Conservation (phyloP, 2,888 invertebrate genomes). For the Chorisops tibialis region DNA sequence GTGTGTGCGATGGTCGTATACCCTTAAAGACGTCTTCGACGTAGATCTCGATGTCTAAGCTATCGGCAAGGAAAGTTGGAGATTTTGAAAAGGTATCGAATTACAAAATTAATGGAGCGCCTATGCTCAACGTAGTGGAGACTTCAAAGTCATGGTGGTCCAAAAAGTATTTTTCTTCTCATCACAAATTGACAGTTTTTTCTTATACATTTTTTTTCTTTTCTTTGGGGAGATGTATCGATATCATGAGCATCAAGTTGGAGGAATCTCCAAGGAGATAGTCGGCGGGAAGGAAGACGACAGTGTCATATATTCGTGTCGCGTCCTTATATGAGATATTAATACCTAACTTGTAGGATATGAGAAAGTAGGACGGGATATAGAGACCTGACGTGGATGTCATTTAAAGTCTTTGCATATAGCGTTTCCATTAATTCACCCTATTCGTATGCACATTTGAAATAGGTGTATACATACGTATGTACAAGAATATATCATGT, state of each 20-base stretch:
- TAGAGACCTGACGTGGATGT: too few relatives aligned
- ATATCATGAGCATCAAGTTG: neutral
- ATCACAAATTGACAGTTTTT: constrained; percentile 24
- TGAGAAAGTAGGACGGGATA: too few relatives aligned
- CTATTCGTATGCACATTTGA: constrained; percentile 19
- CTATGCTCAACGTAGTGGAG: constrained; percentile 11
- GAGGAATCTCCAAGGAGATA: too few relatives aligned
- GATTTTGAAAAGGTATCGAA: constrained; percentile 22
- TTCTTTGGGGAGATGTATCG: constrained; percentile 13
- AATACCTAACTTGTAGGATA: too few relatives aligned
- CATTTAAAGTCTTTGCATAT: constrained; percentile 19
- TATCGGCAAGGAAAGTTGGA: constrained; percentile 16
- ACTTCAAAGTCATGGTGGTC: constrained; percentile 26
- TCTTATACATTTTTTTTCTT: neutral
- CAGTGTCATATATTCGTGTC: too few relatives aligned
- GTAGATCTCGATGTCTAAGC: too few relatives aligned
- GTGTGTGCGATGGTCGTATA: neutral
- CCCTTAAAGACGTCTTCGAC: constrained; percentile 8
- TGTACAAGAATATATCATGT: neutral
- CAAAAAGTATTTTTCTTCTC: constrained; percentile 24
- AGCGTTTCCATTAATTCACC: constrained; percentile 19
- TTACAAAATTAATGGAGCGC: constrained; percentile 23
- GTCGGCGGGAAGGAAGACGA: too few relatives aligned
- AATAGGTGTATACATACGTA: constrained; percentile 8
- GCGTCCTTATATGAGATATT: too few relatives aligned